Conservation (phyloP, 1,140 invertebrate genomes). For the Bactericera cockerelli region DNA sequence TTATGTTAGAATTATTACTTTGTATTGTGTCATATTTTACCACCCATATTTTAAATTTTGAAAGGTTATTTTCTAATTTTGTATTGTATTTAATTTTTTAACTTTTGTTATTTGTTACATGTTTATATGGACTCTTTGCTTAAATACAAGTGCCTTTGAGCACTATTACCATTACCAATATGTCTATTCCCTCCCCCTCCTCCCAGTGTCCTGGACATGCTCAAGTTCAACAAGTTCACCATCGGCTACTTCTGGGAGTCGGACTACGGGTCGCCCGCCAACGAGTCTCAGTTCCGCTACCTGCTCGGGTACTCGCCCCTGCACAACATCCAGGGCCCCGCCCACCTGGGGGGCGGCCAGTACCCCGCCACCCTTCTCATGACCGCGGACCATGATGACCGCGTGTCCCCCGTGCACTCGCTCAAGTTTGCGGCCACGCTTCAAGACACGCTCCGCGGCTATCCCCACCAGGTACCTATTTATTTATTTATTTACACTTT, state of each 20-base stretch:
- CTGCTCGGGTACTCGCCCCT: slow-evolving; percentile 86
- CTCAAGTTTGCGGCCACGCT: slow-evolving; percentile 87
- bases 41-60: no score
- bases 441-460: slow-evolving; percentile 53
- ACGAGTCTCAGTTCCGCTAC: slow-evolving; percentile 74
- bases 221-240: slow-evolving; percentile 96
- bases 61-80: no score
- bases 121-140: no score
- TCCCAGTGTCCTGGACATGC: slow-evolving; percentile 85
- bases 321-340: slow-evolving; percentile 71
- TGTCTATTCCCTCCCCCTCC: no score
- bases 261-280: slow-evolving; percentile 87
- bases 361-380: slow-evolving; percentile 83
- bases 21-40: no score
- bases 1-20: no score
- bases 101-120: no score
- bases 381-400: slow-evolving; percentile 96
- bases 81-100: no score
- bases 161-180: no score
- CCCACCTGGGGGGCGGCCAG: slow-evolving; percentile 33
- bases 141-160: no score
- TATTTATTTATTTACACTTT: no score
- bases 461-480: slow-evolving; percentile 37
- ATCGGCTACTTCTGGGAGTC: slow-evolving; percentile 93
- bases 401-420: slow-evolving; percentile 89